These are phyloP conservation scores for Sorex maritimensis DNA, from an alignment of 2,797 vertebrate genomes.

Conservation along the genomic window DNA sequence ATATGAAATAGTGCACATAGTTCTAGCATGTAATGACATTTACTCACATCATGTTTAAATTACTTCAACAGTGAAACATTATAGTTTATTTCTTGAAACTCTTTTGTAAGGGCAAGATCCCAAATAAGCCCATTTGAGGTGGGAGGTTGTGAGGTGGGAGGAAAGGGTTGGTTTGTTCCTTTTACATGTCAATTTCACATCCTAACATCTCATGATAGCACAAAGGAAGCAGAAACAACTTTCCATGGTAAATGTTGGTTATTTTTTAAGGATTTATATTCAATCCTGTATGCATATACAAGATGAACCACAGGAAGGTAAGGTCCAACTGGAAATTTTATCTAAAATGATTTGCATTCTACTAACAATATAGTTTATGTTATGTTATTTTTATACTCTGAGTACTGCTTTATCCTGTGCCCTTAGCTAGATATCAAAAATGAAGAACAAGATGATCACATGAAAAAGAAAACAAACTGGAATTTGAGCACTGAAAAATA, in stretches of 20 bases:
- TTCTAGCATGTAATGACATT: too few relatives aligned
- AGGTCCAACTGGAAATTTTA: not conserved
- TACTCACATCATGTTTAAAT: too few relatives aligned
- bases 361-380: not conserved
- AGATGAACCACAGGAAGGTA: slow-evolving; percentile 19
- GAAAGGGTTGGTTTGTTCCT: not conserved
- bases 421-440: slow-evolving; percentile 50
- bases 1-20: too few relatives aligned
- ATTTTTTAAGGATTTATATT: not conserved
- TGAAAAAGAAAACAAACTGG: slow-evolving; percentile 1
- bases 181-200: not conserved
- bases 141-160: too few relatives aligned
- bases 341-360: slow-evolving; percentile 18
- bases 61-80: not conserved
- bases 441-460: slow-evolving; percentile 51
- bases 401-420: not conserved
- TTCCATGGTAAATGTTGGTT: slow-evolving; percentile 12
- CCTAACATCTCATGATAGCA: not conserved
- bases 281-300: not conserved
- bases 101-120: not conserved
- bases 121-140: not conserved
- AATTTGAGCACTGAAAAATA: not conserved
- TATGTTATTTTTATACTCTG: slow-evolving; percentile 41
- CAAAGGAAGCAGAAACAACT: not conserved
- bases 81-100: not conserved